A percentile compares a stretch with the other conserved stretches of the same genome.
Evolutionary conservation across 2,797 vertebrate species (phyloP).

Genomic region (Enteromius fasciolatus): DNA sequence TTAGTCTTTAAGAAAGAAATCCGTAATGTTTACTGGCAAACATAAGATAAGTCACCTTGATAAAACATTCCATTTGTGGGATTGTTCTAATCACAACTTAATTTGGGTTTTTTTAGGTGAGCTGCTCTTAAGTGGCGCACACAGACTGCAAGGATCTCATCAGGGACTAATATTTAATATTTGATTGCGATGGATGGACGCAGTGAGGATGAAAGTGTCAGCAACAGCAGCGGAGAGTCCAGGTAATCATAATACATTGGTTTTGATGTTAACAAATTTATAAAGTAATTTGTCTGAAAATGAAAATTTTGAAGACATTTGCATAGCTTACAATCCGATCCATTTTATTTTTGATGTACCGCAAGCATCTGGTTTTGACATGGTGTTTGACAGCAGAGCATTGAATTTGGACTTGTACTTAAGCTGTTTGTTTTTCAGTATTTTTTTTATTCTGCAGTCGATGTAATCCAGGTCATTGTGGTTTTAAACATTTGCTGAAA

Average conservation of each 20-base stretch:
- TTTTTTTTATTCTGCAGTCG: neutral
- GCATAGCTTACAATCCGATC: neutral
- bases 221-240: constrained; percentile 95
- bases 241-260: constrained; percentile 74
- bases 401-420: too few relatives aligned
- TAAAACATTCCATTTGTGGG: neutral
- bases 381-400: neutral
- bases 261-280: neutral
- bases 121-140: constrained; percentile 52
- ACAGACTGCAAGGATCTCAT: constrained; percentile 48
- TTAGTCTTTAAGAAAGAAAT: neutral
- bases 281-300: neutral
- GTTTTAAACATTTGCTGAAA: neutral
- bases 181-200: constrained; percentile 91
- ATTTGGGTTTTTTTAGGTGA: constrained; percentile 57
- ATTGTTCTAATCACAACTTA: neutral
- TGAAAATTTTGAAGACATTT: neutral
- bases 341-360: neutral
- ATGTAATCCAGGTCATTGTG: neutral
- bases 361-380: neutral
- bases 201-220: constrained; percentile 93
- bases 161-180: constrained; percentile 56
- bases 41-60: constrained; percentile 3
- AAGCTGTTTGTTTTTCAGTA: too few relatives aligned
- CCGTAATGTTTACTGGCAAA: neutral